A percentile compares a stretch with the other conserved stretches of the same genome.
These are phyloP conservation scores for Lypha dubia DNA, from an alignment of 2,888 invertebrate species.

Conservation along the genomic window DNA sequence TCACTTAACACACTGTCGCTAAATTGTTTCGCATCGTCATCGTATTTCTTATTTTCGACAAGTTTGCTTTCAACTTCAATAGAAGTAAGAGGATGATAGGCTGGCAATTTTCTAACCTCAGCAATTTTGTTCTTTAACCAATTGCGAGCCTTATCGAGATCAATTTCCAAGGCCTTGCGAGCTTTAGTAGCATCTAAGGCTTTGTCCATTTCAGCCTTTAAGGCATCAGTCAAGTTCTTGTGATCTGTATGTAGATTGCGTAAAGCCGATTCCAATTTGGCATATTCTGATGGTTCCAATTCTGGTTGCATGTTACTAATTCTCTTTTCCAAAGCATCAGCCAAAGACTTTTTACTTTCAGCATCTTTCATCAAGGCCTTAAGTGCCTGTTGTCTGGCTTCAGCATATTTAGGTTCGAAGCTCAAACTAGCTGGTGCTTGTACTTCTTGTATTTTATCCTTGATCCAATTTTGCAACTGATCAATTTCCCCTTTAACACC, in stretches of 20 bases:
- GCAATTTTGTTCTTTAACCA: constrained; percentile 92
- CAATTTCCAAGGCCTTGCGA: constrained; percentile 90
- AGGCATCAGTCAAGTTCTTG: constrained; percentile 87
- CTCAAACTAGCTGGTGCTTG: constrained; percentile 88
- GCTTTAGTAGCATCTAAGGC: constrained; percentile 88
- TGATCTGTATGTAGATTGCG: constrained; percentile 90
- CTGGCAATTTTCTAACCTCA: constrained; percentile 89
- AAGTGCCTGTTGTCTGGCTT: constrained; percentile 88
- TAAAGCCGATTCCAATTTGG: constrained; percentile 89
- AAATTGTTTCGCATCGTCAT: constrained; percentile 90
- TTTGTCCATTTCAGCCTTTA: constrained; percentile 90
- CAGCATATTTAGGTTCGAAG: constrained; percentile 90
- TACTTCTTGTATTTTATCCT: constrained; percentile 88
- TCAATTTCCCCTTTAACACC: constrained; percentile 91
- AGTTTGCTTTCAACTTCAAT: constrained; percentile 93
- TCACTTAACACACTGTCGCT: constrained; percentile 89
- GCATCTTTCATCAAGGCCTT: constrained; percentile 92
- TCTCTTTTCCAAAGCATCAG: constrained; percentile 92
- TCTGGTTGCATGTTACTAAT: constrained; percentile 93
- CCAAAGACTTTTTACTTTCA: constrained; percentile 91
- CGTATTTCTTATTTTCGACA: constrained; percentile 89
- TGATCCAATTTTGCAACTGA: constrained; percentile 91
- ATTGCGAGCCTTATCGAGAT: constrained; percentile 90
- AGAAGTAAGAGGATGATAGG: constrained; percentile 91
- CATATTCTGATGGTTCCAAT: constrained; percentile 92